Conservation (phyloP, 2,113 vertebrate genomes). For the Aptenodytes patagonicus region DNA sequence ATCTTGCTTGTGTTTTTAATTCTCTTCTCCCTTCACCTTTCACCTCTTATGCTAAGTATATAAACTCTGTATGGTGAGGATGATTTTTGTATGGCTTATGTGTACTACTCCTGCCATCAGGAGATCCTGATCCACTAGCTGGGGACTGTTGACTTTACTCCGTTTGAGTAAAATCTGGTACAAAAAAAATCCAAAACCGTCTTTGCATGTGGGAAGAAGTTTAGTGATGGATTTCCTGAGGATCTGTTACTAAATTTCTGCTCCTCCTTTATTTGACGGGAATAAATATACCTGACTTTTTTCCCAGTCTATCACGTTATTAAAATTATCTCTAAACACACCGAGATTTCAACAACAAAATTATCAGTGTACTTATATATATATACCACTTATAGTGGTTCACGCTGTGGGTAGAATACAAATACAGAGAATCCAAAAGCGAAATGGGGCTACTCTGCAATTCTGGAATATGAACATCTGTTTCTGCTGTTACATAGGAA, state of each 20-base stretch:
- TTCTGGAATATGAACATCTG: not conserved
- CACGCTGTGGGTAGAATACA: not conserved
- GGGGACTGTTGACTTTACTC: not conserved
- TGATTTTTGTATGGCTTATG: not conserved
- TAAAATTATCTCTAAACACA: not conserved
- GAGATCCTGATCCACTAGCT: not conserved
- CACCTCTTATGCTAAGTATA: not conserved
- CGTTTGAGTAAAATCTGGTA: not conserved
- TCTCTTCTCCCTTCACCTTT: not conserved
- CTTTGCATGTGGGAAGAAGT: not conserved
- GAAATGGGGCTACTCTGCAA: not conserved
- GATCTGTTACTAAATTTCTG: not conserved
- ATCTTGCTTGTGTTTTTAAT: not conserved
- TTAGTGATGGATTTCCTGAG: not conserved
- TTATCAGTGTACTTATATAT: not conserved
- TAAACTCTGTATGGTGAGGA: rapidly evolving
- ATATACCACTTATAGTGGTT: not conserved
- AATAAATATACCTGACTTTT: not conserved
- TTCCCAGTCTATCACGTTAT: not conserved
- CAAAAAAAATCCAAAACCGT: rapidly evolving
- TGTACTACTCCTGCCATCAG: not conserved
- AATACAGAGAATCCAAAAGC: not conserved
- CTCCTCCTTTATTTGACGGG: not conserved
- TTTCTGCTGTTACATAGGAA: not conserved
- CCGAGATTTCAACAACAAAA: not conserved